These are phyloP conservation scores for Scelioninae gen. 1 DNA, from an alignment of 2,888 invertebrate genomes.

Conservation along the genomic window DNA sequence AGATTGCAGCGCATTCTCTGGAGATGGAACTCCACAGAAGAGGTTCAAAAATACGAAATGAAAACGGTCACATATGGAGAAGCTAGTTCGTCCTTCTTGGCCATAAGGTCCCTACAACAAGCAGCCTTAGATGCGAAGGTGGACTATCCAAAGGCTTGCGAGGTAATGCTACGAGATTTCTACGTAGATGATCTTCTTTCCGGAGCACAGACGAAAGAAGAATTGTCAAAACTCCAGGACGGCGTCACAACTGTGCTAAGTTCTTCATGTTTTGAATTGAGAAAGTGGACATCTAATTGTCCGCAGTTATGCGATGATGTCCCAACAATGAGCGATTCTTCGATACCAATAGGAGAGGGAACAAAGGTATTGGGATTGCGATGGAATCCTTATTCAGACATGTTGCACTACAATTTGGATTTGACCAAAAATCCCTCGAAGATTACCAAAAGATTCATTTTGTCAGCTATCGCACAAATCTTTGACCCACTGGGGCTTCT, in stretches of 20 bases:
- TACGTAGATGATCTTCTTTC: neutral
- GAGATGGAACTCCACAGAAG: slow-evolving; percentile 56
- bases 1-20: slow-evolving; percentile 75
- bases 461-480: slow-evolving; percentile 12
- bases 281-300: slow-evolving; percentile 9
- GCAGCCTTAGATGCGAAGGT: slow-evolving; percentile 29
- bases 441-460: slow-evolving; percentile 5
- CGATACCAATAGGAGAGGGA: neutral
- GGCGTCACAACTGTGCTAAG: neutral
- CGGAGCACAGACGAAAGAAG: neutral
- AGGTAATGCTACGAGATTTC: neutral
- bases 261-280: neutral
- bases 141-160: slow-evolving; percentile 1
- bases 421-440: neutral
- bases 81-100: slow-evolving; percentile 71
- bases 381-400: slow-evolving; percentile 2
- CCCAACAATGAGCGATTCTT: neutral
- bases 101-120: slow-evolving; percentile 60
- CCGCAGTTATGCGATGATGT: neutral
- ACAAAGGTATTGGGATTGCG: neutral
- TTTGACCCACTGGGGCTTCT: slow-evolving; percentile 13
- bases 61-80: slow-evolving; percentile 69
- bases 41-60: slow-evolving; percentile 59
- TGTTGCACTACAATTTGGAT: slow-evolving; percentile 7
- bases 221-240: neutral